A percentile compares a stretch with the other conserved stretches of the same genome.
phyloP scores from a whole-genome alignment of 2,113 vertebrate species.

The Tychaedon coryphoeus region DNA sequence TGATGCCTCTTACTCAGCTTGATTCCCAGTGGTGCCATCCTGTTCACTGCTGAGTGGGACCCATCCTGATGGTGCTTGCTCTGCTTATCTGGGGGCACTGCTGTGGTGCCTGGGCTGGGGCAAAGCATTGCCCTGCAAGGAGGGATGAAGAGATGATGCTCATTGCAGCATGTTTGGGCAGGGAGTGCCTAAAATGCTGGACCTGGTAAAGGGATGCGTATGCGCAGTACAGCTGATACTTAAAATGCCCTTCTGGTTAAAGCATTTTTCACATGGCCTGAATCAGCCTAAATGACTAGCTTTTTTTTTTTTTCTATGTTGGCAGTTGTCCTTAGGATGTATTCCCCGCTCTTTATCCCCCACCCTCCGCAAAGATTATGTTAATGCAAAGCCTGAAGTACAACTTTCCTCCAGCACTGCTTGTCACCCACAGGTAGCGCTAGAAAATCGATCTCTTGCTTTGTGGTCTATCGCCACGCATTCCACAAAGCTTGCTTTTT shows the following conservation, averaged over 20 bases:
- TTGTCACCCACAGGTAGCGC: neutral
- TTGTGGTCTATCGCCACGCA: neutral
- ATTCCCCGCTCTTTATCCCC: neutral
- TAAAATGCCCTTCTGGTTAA: neutral
- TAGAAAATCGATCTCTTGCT: neutral
- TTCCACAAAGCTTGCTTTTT: neutral
- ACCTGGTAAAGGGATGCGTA: neutral
- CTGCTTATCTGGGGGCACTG: neutral
- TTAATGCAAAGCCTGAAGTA: neutral
- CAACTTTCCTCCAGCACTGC: neutral
- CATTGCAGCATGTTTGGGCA: neutral
- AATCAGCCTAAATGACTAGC: neutral
- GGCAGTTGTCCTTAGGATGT: neutral
- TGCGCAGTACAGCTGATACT: neutral
- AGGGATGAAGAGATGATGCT: neutral
- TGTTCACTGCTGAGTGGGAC: neutral
- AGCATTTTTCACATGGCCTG: neutral
- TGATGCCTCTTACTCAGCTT: neutral
- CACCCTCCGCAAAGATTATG: fast-evolving
- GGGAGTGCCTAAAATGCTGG: neutral
- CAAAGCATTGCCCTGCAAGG: neutral
- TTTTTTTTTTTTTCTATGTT: neutral
- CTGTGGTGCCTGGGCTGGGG: neutral
- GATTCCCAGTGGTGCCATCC: neutral
- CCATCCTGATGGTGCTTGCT: neutral